Evolutionary conservation across 2,797 vertebrate species (phyloP), one percentile per base, ranked within the genome.

Genomic region (Coilia nasus): DNA sequence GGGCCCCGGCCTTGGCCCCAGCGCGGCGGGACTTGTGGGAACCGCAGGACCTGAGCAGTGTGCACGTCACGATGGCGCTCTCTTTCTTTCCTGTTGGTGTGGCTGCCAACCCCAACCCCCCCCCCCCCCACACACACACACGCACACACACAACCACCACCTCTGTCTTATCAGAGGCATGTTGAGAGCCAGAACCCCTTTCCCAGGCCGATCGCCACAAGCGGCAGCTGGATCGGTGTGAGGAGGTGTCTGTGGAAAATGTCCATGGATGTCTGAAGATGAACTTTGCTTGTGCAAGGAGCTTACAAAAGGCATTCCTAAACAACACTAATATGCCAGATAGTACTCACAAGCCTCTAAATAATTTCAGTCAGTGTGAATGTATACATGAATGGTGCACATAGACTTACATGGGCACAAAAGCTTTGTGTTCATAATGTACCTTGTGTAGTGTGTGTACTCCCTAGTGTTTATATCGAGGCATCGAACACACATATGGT

Each of bases 1-100:
- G 35, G 35, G 71, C 71, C 71, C 31, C 19, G 15, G 17, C 89
- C 71, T 90, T 85, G 85, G 35, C 21, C 82, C 47, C 62, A 71
- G 28, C 17, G 44, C 59, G 3, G 71, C 2, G 82, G 85, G 86
- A 84, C 82, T 84, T 54, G 35, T 88, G 88, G 86, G 87, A 88
- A 87, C 82, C 75, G 60, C 57, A 64, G 81, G 81, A 60, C 25
- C 35, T 11, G 41, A 41, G 11, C 60, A 81, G 82, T 56, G 31
- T 84, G 71, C 62, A 41, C 35, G 35, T 41, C 5, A 5, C 5
- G 35, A 41, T 5, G 35, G 2, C 62, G 19, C 62, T 67, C 62
- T 64, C 60, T 64, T n/a, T 31, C 64, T 15, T 10, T 71, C 11
- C 35, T 41, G 35, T 5, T 41, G 35, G 5, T 1, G 35, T 41